phyloP scores from a whole-genome alignment of 1,140 invertebrate species.

The Leptinotarsa defecta region DNA sequence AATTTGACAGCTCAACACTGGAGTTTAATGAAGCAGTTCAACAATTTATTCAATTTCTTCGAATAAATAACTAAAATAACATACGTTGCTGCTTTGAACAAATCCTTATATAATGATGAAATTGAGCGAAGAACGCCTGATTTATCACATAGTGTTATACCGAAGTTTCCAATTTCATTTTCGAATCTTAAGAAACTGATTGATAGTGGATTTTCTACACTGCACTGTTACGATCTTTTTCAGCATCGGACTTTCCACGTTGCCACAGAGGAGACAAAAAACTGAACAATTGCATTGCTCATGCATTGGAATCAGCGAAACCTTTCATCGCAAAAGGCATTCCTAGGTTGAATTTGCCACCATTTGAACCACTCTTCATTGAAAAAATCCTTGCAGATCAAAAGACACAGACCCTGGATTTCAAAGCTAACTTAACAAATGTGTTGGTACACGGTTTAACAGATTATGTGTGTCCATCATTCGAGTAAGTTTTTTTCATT shows the following conservation, averaged over 20 bases:
- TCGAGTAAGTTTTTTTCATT: conserved; percentile 28
- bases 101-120: conserved; percentile 14
- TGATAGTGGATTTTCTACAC: too few species aligned
- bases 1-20: conserved; percentile 28
- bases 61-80: conserved; percentile 36
- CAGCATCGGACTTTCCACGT: not conserved
- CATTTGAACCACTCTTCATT: conserved; percentile 67
- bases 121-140: not conserved
- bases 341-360: conserved; percentile 66
- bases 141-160: too few species aligned
- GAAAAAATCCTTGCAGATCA: conserved; percentile 65
- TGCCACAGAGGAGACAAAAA: conserved; percentile 65
- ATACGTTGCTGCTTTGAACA: conserved; percentile 9
- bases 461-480: conserved; percentile 36
- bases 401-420: conserved; percentile 64
- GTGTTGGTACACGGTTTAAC: conserved; percentile 64
- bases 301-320: conserved; percentile 62
- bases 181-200: too few species aligned
- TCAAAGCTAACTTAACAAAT: conserved; percentile 69
- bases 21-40: conserved; percentile 22
- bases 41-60: conserved; percentile 30
- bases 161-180: too few species aligned
- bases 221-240: not conserved
- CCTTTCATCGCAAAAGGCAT: conserved; percentile 63
- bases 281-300: conserved; percentile 63